Percentiles rank a stretch among this genome's conserved stretches.
These are phyloP conservation scores for Hylomyscus alleni DNA, from an alignment of 2,797 vertebrate genomes.

Conservation along the genomic window DNA sequence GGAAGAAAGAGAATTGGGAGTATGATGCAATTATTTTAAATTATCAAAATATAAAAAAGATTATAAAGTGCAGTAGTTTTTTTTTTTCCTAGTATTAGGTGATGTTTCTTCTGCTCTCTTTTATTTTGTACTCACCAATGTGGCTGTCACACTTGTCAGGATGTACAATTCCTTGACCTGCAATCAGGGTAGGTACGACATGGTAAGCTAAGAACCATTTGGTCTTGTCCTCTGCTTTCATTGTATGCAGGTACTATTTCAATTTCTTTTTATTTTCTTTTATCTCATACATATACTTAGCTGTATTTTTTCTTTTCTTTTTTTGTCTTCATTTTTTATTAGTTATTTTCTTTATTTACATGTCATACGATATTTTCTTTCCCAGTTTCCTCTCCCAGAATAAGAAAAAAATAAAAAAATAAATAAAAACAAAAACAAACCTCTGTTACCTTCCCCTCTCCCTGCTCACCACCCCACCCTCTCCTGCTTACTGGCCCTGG, in stretches of 20 bases:
- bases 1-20: too few species aligned
- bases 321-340: too few species aligned
- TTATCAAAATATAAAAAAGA: not conserved
- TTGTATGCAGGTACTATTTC: not conserved
- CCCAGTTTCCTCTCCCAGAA: too few species aligned
- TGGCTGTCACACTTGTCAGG: not conserved
- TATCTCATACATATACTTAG: not conserved
- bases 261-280: not conserved
- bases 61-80: not conserved
- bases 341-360: too few species aligned
- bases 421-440: too few species aligned
- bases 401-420: too few species aligned
- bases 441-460: too few species aligned
- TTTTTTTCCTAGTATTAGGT: not conserved
- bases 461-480: too few species aligned
- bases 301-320: not conserved
- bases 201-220: not conserved
- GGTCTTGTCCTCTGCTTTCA: not conserved
- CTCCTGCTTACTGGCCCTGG: too few species aligned
- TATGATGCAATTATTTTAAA: not conserved
- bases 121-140: slow-evolving; percentile 14
- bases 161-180: not conserved
- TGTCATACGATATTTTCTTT: too few species aligned
- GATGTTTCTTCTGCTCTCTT: not conserved
- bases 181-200: not conserved